Conservation (phyloP, 2,888 invertebrate species). For the Epiblema foenella region DNA sequence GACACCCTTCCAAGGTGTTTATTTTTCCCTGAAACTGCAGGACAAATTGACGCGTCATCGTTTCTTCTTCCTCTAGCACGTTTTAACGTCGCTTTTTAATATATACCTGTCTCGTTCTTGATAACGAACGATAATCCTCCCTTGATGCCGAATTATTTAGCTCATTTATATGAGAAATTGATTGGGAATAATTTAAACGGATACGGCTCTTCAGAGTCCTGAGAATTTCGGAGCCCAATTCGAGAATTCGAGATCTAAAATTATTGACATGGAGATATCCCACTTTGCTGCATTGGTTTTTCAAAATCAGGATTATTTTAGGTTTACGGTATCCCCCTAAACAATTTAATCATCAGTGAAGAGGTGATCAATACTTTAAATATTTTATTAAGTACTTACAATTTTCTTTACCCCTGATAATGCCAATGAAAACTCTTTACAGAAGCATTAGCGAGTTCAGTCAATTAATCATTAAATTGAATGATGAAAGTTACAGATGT, state of each 20-base stretch:
- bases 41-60: constrained; percentile 67
- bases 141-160: constrained; percentile 55
- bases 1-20: constrained; percentile 58
- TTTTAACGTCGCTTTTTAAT: constrained; percentile 7
- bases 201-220: not conserved
- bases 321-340: too few species aligned
- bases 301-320: too few species aligned
- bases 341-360: too few species aligned
- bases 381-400: too few species aligned
- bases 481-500: constrained; percentile 37
- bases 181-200: constrained; percentile 31
- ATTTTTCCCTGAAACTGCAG: constrained; percentile 61
- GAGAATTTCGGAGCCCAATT: not conserved
- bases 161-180: constrained; percentile 49
- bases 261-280: too few species aligned
- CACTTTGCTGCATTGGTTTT: too few species aligned
- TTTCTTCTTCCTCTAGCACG: constrained; percentile 52
- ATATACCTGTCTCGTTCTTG: constrained; percentile 56
- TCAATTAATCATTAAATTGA: constrained; percentile 29
- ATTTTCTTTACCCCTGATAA: not conserved
- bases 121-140: constrained; percentile 63
- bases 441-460: constrained; percentile 7
- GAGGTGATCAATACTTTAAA: too few species aligned
- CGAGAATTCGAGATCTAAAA: too few species aligned
- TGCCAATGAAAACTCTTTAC: not conserved